Percentiles rank a stretch among this genome's conserved stretches.
These are phyloP conservation scores for Araneus ventricosus DNA, from an alignment of 1,140 invertebrate genomes.

Conservation along the genomic window DNA sequence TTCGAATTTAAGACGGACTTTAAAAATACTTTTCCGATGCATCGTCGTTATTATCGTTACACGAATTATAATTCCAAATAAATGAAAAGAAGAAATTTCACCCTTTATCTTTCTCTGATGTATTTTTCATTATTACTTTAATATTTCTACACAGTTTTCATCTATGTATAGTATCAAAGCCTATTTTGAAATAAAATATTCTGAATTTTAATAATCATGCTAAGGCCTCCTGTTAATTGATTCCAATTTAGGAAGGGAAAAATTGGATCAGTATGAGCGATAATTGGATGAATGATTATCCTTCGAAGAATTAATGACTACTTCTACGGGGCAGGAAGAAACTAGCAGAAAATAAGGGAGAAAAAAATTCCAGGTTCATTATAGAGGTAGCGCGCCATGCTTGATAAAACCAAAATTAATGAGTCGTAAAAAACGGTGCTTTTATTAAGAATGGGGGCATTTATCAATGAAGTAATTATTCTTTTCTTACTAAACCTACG, in stretches of 20 bases:
- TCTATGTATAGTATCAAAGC: too few species aligned
- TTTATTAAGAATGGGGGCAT: constrained; percentile 30
- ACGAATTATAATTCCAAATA: too few species aligned
- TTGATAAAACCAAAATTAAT: constrained; percentile 38
- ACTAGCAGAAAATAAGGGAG: neutral
- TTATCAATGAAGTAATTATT: constrained; percentile 35
- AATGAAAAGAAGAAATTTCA: too few species aligned
- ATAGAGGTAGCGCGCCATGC: constrained; percentile 3
- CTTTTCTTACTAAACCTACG: constrained; percentile 18
- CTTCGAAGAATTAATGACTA: constrained; percentile 22
- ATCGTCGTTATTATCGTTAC: too few species aligned
- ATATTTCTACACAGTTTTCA: too few species aligned
- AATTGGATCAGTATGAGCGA: constrained; percentile 29
- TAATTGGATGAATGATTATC: constrained; percentile 27
- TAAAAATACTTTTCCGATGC: too few species aligned
- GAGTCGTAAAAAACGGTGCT: constrained; percentile 23
- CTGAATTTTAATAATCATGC: neutral
- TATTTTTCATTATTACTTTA: too few species aligned
- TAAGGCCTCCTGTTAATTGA: neutral
- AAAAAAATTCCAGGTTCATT: constrained; percentile 22
- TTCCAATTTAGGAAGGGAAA: constrained; percentile 1
- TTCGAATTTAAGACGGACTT: too few species aligned
- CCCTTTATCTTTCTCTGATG: too few species aligned
- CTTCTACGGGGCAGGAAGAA: neutral
- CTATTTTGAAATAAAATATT: neutral